phyloP scores from a whole-genome alignment of 2,113 vertebrate genomes.

The Datnioides undecimradiatus region DNA sequence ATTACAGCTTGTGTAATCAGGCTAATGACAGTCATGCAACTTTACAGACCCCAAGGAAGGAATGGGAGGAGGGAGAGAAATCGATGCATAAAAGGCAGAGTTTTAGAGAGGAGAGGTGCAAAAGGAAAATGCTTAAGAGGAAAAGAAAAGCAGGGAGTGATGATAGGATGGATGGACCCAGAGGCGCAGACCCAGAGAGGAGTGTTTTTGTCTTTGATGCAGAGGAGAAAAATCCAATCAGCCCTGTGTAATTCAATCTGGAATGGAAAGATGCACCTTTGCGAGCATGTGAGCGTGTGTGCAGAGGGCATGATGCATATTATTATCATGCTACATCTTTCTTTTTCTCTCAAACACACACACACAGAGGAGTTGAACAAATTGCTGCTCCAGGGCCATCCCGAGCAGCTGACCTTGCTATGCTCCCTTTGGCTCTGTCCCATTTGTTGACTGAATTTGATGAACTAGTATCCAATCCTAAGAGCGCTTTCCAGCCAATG shows the following conservation, averaged over 20 bases:
- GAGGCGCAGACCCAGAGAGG: conserved; percentile 39
- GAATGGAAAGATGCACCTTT: conserved; percentile 71
- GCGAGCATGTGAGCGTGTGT: conserved; percentile 35
- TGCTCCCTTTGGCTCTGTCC: conserved; percentile 41
- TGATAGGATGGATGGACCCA: conserved; percentile 46
- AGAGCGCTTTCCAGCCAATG: not conserved
- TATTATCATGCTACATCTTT: conserved; percentile 51
- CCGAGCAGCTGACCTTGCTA: conserved; percentile 63
- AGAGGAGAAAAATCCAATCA: conserved; percentile 80
- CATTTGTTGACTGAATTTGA: conserved; percentile 45
- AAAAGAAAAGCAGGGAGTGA: conserved; percentile 11
- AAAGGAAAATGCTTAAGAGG: conserved; percentile 29
- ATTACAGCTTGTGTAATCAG: conserved; percentile 70
- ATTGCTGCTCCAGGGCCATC: conserved; percentile 45
- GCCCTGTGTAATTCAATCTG: conserved; percentile 75
- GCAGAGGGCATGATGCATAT: conserved; percentile 57
- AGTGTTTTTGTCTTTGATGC: conserved; percentile 72
- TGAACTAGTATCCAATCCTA: conserved; percentile 25
- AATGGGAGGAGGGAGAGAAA: conserved; percentile 21
- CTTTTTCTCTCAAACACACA: conserved; percentile 24
- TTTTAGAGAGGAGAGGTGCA: conserved; percentile 28
- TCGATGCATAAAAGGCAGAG: conserved; percentile 35
- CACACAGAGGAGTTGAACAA: conserved; percentile 60
- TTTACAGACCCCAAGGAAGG: conserved; percentile 28
- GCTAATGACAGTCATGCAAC: conserved; percentile 73